Base-by-base conservation (phyloP, 1,140 invertebrate species). In the Cydia fagiglandana region DNA sequence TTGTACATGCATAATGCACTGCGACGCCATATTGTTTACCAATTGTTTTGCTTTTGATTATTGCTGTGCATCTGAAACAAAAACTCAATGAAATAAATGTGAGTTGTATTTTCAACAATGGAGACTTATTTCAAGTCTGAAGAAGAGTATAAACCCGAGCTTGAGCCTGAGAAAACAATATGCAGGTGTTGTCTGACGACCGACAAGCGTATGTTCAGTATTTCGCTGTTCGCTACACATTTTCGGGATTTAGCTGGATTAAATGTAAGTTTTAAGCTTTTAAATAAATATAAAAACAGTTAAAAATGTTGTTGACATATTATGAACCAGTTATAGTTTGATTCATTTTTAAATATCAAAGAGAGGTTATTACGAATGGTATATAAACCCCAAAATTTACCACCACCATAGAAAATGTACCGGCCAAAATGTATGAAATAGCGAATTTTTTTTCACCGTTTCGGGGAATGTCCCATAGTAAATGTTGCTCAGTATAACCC, bases 131-230 rank as follows among this genome's bases (percentile, higher is more conserved):
- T 75, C 15, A 64, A 41, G 15, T 20, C 28, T 24, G 20, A 47
- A n/a, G 41, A 38, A 28, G 78, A 81, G n/a, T 53, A 77, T 64
- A 86, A 86, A 79, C 13, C 68, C 41, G 80, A 83, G 56, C 66
- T 81, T n/a, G 81, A 81, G 41, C 28, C 45, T 6, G 47, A 66
- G 2, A 81, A 75, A 73, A 68, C 78, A 0, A 84, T 91, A 45
- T 91, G 89, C 61, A 80, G 89, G n/a, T 88, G 87, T 61, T 91
- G 89, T 83, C 83, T 91, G 34, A 81, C 84, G 5, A 86, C 85
- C n/a, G 79, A 87, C 10, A 81, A 80, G 56, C 76, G 78, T 20
- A 83, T 88, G 80, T 10, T 34, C 53, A 81, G 76, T 76, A 82
- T 68, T 12, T 64, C 7, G 7, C 15, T 10, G 76, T 84, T 76